These are phyloP conservation scores for Chaetura pelagica DNA, from an alignment of 2,113 vertebrate species.

Conservation along the genomic window DNA sequence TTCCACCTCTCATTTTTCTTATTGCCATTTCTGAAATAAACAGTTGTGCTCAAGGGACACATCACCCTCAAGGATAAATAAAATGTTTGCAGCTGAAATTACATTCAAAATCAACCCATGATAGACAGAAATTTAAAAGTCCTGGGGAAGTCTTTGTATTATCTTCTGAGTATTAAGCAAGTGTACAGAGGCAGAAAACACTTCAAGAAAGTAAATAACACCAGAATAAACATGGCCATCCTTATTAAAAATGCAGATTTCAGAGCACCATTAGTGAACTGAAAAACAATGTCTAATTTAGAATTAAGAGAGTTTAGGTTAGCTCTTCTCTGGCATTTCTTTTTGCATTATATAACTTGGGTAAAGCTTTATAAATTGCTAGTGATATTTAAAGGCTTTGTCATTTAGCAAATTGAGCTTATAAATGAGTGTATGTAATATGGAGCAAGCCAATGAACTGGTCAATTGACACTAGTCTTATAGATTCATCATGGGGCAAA, in stretches of 20 bases:
- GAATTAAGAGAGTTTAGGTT: not conserved
- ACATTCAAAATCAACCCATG: not conserved
- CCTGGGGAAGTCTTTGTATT: not conserved
- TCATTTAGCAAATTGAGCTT: not conserved
- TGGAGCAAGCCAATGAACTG: not conserved
- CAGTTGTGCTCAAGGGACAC: constrained; percentile 56
- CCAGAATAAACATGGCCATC: not conserved
- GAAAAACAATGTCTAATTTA: not conserved
- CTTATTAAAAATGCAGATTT: not conserved
- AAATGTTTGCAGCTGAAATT: constrained; percentile 10
- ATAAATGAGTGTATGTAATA: not conserved
- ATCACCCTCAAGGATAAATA: constrained; percentile 57
- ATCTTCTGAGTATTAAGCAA: not conserved
- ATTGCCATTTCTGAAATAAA: constrained; percentile 59
- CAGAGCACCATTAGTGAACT: not conserved
- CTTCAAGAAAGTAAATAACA: not conserved
- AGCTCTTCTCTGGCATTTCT: not conserved
- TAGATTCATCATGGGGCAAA: not conserved
- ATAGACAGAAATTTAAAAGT: not conserved
- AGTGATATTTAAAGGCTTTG: not conserved
- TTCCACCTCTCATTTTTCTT: not conserved
- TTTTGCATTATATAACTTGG: not conserved
- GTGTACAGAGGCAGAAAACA: not conserved
- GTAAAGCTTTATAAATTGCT: not conserved
- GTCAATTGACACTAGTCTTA: not conserved